A percentile compares a stretch with the other conserved stretches of the same genome.
Evolutionary conservation across 2,113 vertebrate genomes (phyloP).

Genomic region (Oriolus oriolus): DNA sequence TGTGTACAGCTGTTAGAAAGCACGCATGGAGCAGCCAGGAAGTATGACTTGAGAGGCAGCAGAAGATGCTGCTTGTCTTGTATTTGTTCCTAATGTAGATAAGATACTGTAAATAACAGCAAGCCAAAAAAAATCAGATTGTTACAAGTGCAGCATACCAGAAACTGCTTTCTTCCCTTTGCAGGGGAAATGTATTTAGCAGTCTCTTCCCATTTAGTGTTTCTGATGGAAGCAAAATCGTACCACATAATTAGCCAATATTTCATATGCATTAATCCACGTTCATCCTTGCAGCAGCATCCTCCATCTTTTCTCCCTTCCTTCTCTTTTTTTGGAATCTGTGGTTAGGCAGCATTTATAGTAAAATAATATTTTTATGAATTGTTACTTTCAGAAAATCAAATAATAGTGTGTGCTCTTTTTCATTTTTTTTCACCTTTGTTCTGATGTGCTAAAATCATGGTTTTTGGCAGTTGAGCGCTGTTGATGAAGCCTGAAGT

Average conservation of each 20-base stretch:
- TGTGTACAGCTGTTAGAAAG: neutral
- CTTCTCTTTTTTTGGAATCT: neutral
- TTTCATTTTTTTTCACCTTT: constrained; percentile 52
- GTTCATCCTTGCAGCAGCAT: neutral
- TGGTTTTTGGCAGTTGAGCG: constrained; percentile 56
- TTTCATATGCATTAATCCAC: neutral
- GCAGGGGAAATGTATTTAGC: neutral
- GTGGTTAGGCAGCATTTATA: neutral
- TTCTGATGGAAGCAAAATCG: neutral
- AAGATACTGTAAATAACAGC: neutral
- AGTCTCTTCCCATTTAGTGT: neutral
- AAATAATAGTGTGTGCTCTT: constrained; percentile 64
- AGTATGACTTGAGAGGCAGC: neutral
- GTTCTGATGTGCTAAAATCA: constrained; percentile 68
- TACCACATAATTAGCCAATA: neutral
- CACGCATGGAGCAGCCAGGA: neutral
- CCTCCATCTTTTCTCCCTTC: neutral
- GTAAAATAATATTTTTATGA: constrained; percentile 35
- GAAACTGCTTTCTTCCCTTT: neutral
- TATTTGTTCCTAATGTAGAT: neutral
- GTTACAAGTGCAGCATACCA: neutral
- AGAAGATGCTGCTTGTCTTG: neutral
- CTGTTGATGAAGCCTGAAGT: constrained; percentile 70
- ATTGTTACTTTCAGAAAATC: constrained; percentile 68
- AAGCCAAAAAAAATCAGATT: neutral